A percentile compares a stretch with the other conserved stretches of the same genome.
Evolutionary conservation across 2,797 vertebrate genomes (phyloP).

Genomic region (Onychomys arenicola): DNA sequence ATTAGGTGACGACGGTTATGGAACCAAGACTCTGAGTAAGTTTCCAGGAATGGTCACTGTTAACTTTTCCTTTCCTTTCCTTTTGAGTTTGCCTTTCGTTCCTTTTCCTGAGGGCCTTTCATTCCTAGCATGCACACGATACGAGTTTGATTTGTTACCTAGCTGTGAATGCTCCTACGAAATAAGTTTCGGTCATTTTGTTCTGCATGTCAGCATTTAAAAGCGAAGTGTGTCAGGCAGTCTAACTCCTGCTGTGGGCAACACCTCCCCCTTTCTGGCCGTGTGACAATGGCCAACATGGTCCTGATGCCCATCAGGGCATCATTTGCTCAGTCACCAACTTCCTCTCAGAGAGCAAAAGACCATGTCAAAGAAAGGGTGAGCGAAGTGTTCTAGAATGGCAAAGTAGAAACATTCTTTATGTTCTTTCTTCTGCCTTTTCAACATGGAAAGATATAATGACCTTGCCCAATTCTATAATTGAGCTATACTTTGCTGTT

Average conservation of each 20-base stretch:
- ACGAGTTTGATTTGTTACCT: conserved; percentile 89
- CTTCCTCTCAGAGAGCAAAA: conserved; percentile 78
- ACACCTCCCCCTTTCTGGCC: conserved; percentile 86
- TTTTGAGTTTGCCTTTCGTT: conserved; percentile 88
- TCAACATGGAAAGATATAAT: conserved; percentile 80
- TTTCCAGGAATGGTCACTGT: conserved; percentile 94
- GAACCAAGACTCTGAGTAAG: conserved; percentile 99
- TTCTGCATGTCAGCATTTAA: conserved; percentile 90
- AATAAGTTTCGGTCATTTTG: conserved; percentile 86
- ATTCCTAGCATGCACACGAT: conserved; percentile 93
- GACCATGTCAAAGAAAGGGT: conserved; percentile 80
- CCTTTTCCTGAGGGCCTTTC: conserved; percentile 87
- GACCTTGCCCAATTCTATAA: conserved; percentile 79
- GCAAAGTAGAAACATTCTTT: conserved; percentile 73
- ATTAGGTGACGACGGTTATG: conserved; percentile 99
- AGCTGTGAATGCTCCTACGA: conserved; percentile 89
- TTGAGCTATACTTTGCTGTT: conserved; percentile 75
- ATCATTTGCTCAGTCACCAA: conserved; percentile 75
- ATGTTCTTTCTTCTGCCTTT: conserved; percentile 84
- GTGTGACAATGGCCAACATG: conserved; percentile 80
- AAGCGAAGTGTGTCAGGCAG: conserved; percentile 86
- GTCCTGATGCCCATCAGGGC: conserved; percentile 75
- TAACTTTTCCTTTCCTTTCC: conserved; percentile 86
- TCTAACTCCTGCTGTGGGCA: conserved; percentile 83
- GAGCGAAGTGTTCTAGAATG: conserved; percentile 74